phyloP scores from a whole-genome alignment of 1,140 invertebrate genomes.

The Capitella teleta region DNA sequence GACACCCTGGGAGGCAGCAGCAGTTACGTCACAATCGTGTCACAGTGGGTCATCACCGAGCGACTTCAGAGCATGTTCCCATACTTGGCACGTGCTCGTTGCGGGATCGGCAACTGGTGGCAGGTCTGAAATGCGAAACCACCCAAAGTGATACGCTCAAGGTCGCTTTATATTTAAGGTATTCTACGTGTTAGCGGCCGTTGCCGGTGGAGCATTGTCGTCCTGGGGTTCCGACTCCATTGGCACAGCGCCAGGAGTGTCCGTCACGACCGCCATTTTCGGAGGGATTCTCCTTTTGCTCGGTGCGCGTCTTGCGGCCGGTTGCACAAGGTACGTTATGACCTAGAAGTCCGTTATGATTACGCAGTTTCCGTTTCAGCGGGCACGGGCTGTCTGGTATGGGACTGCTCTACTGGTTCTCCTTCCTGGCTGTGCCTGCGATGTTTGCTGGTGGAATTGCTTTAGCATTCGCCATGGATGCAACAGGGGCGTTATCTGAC shows the following conservation, averaged over 20 bases:
- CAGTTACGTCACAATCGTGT: slow-evolving; percentile 3
- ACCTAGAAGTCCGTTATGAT: not conserved
- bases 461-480: slow-evolving; percentile 20
- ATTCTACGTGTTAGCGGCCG: slow-evolving; percentile 6
- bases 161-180: slow-evolving; percentile 1
- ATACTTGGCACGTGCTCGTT: slow-evolving; percentile 1
- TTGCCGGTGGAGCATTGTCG: slow-evolving; percentile 4
- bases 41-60: slow-evolving; percentile 7
- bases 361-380: slow-evolving; percentile 16
- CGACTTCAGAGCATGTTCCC: slow-evolving; percentile 2
- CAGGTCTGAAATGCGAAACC: slow-evolving; percentile 2
- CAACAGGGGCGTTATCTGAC: slow-evolving; percentile 18
- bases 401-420: slow-evolving; percentile 15
- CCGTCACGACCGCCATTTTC: not conserved
- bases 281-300: slow-evolving; percentile 9
- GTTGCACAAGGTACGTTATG: slow-evolving; percentile 10
- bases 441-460: slow-evolving; percentile 18
- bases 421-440: slow-evolving; percentile 13
- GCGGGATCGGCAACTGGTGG: slow-evolving; percentile 8
- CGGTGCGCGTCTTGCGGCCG: slow-evolving; percentile 10
- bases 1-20: slow-evolving; percentile 12
- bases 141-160: no score
- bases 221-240: slow-evolving; percentile 6
- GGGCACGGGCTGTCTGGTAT: slow-evolving; percentile 23
- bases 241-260: slow-evolving; percentile 1